Percentiles rank a stretch among this genome's conserved stretches.
phyloP scores from a whole-genome alignment of 2,113 vertebrate species.

The Sarotherodon lohbergeri region DNA sequence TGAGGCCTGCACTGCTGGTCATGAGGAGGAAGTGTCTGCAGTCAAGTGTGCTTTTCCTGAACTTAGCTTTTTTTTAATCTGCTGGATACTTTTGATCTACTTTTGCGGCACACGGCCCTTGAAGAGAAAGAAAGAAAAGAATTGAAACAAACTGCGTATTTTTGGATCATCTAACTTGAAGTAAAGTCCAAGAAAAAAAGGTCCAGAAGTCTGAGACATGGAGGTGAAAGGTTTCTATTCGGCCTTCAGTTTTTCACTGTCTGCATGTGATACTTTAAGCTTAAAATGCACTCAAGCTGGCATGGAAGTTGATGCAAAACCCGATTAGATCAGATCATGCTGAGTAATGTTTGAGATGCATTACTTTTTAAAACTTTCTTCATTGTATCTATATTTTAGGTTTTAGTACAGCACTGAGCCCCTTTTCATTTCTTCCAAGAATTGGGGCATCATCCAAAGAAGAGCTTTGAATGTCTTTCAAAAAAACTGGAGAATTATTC shows the following conservation, averaged over 20 bases:
- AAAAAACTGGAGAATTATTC: not conserved
- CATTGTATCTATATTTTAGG: accelerated
- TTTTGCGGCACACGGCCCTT: not conserved
- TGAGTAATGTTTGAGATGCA: not conserved
- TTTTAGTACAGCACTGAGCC: not conserved
- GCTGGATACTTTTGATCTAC: not conserved
- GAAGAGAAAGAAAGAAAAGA: not conserved
- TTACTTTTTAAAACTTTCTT: not conserved
- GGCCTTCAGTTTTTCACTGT: not conserved
- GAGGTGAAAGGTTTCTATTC: not conserved
- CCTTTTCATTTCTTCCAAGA: not conserved
- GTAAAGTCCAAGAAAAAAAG: not conserved
- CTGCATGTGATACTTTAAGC: not conserved
- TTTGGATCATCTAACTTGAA: not conserved
- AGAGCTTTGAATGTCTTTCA: not conserved
- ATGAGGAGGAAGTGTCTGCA: not conserved
- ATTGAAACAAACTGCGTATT: accelerated
- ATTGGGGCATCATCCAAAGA: not conserved
- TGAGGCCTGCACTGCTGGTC: not conserved
- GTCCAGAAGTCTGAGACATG: not conserved
- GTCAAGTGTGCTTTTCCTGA: not conserved
- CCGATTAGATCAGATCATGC: accelerated
- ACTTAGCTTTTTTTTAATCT: not conserved
- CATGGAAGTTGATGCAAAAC: not conserved
- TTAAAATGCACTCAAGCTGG: not conserved